phyloP scores from a whole-genome alignment of 2,797 vertebrate genomes.

The Tapera naevia region DNA sequence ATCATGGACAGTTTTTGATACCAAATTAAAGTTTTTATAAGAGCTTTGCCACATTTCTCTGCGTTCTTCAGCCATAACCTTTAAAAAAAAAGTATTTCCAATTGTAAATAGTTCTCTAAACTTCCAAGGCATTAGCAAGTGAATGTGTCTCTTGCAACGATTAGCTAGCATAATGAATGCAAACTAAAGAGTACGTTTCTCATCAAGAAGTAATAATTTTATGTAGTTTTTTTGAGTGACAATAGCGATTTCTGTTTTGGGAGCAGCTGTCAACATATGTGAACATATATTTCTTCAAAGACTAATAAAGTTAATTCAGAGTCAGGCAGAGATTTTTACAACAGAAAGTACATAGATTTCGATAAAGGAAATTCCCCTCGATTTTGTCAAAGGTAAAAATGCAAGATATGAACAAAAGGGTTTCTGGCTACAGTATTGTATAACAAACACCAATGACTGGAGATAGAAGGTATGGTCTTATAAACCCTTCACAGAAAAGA shows the following conservation, averaged over 20 bases:
- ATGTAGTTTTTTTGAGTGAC: background rate
- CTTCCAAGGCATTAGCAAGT: slow-evolving; percentile 57
- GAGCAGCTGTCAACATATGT: background rate
- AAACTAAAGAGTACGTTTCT: slow-evolving; percentile 21
- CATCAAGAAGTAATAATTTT: slow-evolving; percentile 32
- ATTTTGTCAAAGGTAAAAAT: background rate
- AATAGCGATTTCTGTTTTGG: background rate
- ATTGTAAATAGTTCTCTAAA: slow-evolving; percentile 67
- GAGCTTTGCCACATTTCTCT: slow-evolving; percentile 59
- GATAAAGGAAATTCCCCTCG: background rate
- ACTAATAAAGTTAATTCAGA: background rate
- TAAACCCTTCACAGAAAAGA: background rate
- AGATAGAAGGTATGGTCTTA: background rate
- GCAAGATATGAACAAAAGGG: background rate
- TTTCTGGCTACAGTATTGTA: background rate
- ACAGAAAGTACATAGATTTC: slow-evolving; percentile 1
- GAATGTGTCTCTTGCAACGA: slow-evolving; percentile 42
- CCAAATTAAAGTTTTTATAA: slow-evolving; percentile 70
- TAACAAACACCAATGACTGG: background rate
- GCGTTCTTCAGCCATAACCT: slow-evolving; percentile 43
- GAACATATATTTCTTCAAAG: background rate
- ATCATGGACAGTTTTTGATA: slow-evolving; percentile 72
- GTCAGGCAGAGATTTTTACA: background rate
- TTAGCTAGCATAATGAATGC: slow-evolving; percentile 6
- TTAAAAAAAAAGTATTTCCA: slow-evolving; percentile 59